Conservation (phyloP, 2,113 vertebrate genomes). For the Seriola dumerili region DNA sequence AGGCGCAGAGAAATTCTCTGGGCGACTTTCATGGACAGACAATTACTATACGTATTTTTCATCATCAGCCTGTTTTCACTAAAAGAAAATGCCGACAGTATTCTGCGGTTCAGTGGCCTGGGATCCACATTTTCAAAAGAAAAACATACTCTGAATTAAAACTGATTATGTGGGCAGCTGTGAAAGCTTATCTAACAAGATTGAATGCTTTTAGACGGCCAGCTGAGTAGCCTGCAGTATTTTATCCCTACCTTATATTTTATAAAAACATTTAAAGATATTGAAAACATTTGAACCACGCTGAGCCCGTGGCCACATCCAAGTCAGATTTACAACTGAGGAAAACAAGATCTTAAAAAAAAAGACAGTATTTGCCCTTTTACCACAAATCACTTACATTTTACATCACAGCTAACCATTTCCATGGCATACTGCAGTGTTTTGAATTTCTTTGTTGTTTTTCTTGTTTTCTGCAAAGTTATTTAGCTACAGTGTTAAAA, state of each 20-base stretch:
- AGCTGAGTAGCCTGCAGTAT: slow-evolving; percentile 18
- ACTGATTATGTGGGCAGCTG: slow-evolving; percentile 56
- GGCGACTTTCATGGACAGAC: slow-evolving; percentile 30
- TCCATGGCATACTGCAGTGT: neutral
- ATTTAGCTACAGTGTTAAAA: slow-evolving; percentile 12
- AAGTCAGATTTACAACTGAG: slow-evolving; percentile 29
- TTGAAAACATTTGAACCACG: slow-evolving; percentile 48
- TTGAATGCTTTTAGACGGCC: slow-evolving; percentile 32
- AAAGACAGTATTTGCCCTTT: neutral
- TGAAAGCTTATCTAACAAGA: slow-evolving; percentile 65
- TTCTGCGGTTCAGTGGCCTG: slow-evolving; percentile 38
- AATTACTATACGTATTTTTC: slow-evolving; percentile 42
- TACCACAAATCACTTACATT: slow-evolving; percentile 34
- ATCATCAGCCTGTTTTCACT: slow-evolving; percentile 48
- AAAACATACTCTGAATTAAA: slow-evolving; percentile 65
- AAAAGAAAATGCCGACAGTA: slow-evolving; percentile 33
- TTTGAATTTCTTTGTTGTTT: slow-evolving; percentile 23
- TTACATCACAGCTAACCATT: slow-evolving; percentile 9
- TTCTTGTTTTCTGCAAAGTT: slow-evolving; percentile 13
- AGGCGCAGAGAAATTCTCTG: slow-evolving; percentile 12
- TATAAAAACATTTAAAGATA: slow-evolving; percentile 38
- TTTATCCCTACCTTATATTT: slow-evolving; percentile 51
- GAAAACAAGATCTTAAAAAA: slow-evolving; percentile 9
- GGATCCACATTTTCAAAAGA: slow-evolving; percentile 34
- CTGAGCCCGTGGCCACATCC: slow-evolving; percentile 17